Evolutionary conservation across 2,113 vertebrate species (phyloP).

Genomic region (Nymphicus hollandicus): DNA sequence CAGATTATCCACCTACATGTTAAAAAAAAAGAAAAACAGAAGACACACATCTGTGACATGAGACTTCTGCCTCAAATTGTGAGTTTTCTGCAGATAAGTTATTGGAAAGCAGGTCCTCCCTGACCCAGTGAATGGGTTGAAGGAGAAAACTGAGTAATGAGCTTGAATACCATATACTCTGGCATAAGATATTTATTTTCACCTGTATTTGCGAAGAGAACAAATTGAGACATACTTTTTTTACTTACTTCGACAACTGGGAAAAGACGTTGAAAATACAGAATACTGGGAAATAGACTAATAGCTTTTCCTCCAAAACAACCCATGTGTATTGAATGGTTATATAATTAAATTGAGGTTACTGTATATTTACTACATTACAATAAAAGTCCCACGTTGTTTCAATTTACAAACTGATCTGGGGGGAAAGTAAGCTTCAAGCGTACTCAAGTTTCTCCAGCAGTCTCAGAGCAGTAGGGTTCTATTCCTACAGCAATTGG

Average conservation of each 20-base stretch:
- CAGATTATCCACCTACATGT: background rate
- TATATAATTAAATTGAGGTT: background rate
- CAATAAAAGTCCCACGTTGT: background rate
- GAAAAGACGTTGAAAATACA: background rate
- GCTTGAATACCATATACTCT: background rate
- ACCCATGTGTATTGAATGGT: background rate
- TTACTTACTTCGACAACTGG: background rate
- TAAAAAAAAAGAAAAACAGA: background rate
- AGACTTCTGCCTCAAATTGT: background rate
- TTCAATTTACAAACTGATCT: background rate
- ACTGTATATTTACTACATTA: background rate
- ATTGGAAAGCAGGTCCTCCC: background rate
- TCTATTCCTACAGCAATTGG: fast-evolving
- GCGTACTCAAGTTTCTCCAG: background rate
- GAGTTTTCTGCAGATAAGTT: background rate
- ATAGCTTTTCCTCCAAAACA: background rate
- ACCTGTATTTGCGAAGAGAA: background rate
- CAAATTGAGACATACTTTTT: background rate
- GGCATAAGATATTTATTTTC: background rate
- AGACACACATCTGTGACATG: background rate
- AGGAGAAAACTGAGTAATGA: background rate
- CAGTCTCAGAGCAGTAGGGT: background rate
- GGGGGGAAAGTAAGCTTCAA: background rate
- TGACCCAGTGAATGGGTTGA: background rate
- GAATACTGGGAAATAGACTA: background rate